These are phyloP conservation scores for Poeciliopsis paucimaculata DNA, from an alignment of 2,797 vertebrate species.

Conservation along the genomic window DNA sequence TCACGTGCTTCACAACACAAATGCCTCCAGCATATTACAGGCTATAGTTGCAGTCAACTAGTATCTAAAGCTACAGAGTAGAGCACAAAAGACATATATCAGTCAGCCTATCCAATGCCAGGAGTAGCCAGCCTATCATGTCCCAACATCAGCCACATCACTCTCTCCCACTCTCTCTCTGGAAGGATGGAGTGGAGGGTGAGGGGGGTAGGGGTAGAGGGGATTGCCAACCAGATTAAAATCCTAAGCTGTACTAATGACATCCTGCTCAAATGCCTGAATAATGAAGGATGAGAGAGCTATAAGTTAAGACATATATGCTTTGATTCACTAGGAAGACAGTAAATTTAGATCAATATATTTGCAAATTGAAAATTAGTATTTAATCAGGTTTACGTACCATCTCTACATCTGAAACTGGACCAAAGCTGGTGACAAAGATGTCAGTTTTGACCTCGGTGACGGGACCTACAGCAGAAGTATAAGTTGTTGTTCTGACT, in stretches of 20 bases:
- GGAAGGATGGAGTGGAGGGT: not conserved
- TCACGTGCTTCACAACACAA: conserved; percentile 50
- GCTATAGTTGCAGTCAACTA: conserved; percentile 60
- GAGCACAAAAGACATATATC: conserved; percentile 64
- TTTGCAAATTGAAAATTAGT: conserved; percentile 11
- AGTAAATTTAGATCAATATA: conserved; percentile 11
- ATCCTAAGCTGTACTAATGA: conserved; percentile 85
- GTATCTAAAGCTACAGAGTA: conserved; percentile 58
- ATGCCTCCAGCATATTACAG: conserved; percentile 59
- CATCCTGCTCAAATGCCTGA: conserved; percentile 81
- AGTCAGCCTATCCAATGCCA: conserved; percentile 71
- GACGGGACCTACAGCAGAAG: conserved; percentile 78
- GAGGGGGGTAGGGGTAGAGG: not conserved
- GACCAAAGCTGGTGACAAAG: conserved; percentile 89
- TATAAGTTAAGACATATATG: conserved; percentile 60
- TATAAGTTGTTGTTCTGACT: conserved; percentile 33
- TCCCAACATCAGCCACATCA: conserved; percentile 72
- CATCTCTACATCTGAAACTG: conserved; percentile 89
- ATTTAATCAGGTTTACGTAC: conserved; percentile 69
- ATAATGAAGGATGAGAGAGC: conserved; percentile 77
- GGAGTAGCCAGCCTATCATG: conserved; percentile 63
- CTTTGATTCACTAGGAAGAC: conserved; percentile 31
- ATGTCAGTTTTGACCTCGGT: conserved; percentile 89
- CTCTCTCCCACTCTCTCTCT: conserved; percentile 24
- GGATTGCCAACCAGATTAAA: conserved; percentile 86